phyloP scores from a whole-genome alignment of 1,140 invertebrate genomes.

The Drosophila subpulchrella region DNA sequence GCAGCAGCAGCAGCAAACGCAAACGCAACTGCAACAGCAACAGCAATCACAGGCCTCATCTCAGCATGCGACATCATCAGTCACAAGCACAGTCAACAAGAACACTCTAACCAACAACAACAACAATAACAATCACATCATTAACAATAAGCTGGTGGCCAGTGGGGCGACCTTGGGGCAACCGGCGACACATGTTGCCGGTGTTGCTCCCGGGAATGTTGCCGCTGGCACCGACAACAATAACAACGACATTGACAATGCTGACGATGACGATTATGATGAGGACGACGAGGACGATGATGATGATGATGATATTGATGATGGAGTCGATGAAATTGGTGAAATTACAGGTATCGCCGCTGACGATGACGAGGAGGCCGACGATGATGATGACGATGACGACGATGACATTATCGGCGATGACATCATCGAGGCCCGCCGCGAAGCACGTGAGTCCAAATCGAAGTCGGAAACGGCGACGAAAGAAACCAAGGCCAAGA shows the following conservation, averaged over 20 bases:
- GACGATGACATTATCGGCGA: conserved; percentile 87
- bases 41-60: conserved; percentile 60
- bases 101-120: conserved; percentile 65
- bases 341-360: conserved; percentile 87
- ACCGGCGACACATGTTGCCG: conserved; percentile 28
- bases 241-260: conserved; percentile 84
- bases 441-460: conserved; percentile 93
- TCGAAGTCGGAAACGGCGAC: conserved; percentile 88
- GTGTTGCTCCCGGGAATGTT: conserved; percentile 27
- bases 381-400: conserved; percentile 90
- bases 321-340: conserved; percentile 87
- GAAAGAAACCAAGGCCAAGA: conserved; percentile 85
- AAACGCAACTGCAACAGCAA: conserved; percentile 47
- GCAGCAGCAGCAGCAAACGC: conserved; percentile 50
- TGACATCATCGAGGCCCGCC: conserved; percentile 89
- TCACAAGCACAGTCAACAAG: conserved; percentile 59
- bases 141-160: conserved; percentile 63
- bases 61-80: conserved; percentile 44
- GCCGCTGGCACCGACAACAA: conserved; percentile 23
- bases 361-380: conserved; percentile 89
- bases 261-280: conserved; percentile 88
- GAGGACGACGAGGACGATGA: conserved; percentile 87
- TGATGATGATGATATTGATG: conserved; percentile 85
- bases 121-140: conserved; percentile 48
- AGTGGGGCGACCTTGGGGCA: conserved; percentile 47